These are phyloP conservation scores for Semaprochilodus insignis DNA, from an alignment of 2,797 vertebrate genomes.

Conservation along the genomic window DNA sequence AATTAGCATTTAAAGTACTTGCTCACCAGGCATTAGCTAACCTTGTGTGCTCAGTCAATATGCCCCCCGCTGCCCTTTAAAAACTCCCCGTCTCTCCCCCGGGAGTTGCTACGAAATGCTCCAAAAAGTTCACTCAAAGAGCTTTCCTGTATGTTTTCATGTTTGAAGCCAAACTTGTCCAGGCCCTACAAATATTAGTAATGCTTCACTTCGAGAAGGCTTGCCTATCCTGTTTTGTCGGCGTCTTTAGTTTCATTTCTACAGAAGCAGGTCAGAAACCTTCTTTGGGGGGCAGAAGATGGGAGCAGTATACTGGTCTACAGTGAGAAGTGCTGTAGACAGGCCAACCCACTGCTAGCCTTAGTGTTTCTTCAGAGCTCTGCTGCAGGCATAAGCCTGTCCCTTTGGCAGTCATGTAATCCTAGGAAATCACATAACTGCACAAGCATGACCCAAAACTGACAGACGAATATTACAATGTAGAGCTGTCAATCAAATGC, in stretches of 20 bases:
- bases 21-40: conserved; percentile 72
- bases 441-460: conserved; percentile 15
- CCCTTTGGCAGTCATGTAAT: conserved; percentile 17
- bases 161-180: conserved; percentile 23
- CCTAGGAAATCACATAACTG: conserved; percentile 21
- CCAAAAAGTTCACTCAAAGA: conserved; percentile 30
- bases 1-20: conserved; percentile 82
- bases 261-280: background rate
- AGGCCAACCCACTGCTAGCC: background rate
- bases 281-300: background rate
- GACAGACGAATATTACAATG: conserved; percentile 25
- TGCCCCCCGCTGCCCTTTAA: conserved; percentile 67
- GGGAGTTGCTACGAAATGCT: conserved; percentile 53
- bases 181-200: conserved; percentile 40
- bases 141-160: conserved; percentile 40
- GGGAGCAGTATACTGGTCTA: background rate
- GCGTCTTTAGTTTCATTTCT: background rate
- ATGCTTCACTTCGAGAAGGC: conserved; percentile 39
- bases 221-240: conserved; percentile 43
- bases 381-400: background rate
- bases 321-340: background rate
- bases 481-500: conserved; percentile 32
- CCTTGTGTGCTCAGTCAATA: conserved; percentile 73
- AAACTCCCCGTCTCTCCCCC: conserved; percentile 54
- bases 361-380: background rate